Percentiles rank a stretch among this genome's conserved stretches.
These are phyloP conservation scores for Phytoseiulus persimilis DNA, from an alignment of 2,888 invertebrate genomes.

Conservation along the genomic window DNA sequence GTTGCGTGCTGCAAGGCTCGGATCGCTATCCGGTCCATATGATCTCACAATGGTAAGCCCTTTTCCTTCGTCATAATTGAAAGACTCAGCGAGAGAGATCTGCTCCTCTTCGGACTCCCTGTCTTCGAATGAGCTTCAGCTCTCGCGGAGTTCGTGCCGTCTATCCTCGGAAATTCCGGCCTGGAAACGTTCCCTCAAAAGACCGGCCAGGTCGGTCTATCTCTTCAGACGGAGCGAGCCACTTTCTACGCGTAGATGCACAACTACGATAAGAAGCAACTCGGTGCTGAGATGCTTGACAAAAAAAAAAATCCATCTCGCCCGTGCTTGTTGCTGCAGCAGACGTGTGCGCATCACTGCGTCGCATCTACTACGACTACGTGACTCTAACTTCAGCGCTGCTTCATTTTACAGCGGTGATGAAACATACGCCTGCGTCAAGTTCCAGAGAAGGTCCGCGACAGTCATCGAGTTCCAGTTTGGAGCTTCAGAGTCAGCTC, in stretches of 20 bases:
- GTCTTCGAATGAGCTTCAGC: background rate
- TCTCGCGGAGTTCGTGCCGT: too few relatives aligned
- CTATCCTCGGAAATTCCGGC: too few relatives aligned
- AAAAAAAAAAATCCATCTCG: background rate
- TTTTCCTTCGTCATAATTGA: background rate
- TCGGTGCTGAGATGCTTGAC: background rate
- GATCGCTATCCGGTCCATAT: constrained; percentile 54
- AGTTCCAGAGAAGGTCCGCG: constrained; percentile 57
- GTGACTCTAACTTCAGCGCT: background rate
- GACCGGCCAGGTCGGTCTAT: too few relatives aligned
- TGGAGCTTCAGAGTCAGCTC: constrained; percentile 48
- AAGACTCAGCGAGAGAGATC: too few relatives aligned
- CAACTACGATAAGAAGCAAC: background rate
- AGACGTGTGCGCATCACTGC: background rate
- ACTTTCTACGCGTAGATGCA: background rate
- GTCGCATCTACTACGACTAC: background rate
- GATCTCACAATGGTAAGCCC: constrained; percentile 56
- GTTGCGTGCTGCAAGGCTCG: constrained; percentile 52
- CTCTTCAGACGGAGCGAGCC: too few relatives aligned
- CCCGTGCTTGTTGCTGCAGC: background rate
- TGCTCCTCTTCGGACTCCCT: too few relatives aligned
- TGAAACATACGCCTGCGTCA: constrained; percentile 58
- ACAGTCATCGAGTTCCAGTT: constrained; percentile 60
- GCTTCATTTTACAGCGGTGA: constrained; percentile 53
- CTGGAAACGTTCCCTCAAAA: too few relatives aligned